Conservation (phyloP, 1,140 invertebrate species). For the Frieseomelitta varia region DNA sequence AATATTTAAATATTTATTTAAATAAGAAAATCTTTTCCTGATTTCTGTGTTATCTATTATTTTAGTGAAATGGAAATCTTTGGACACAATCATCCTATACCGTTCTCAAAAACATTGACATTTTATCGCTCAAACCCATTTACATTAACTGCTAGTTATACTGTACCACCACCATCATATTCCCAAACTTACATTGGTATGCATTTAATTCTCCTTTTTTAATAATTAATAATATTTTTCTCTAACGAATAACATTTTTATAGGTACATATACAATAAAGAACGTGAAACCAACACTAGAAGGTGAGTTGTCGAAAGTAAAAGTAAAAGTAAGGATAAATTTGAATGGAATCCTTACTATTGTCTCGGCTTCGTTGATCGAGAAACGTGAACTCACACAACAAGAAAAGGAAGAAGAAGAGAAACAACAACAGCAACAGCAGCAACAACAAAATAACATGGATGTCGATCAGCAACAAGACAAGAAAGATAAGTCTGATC, state of each 20-base stretch:
- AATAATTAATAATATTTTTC: background rate
- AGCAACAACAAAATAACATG: conserved; percentile 81
- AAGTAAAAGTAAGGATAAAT: conserved; percentile 97
- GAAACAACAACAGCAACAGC: conserved; percentile 80
- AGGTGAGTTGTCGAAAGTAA: conserved; percentile 95
- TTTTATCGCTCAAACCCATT: conserved; percentile 95
- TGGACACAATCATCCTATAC: conserved; percentile 92
- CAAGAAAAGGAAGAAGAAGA: conserved; percentile 83
- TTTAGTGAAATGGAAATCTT: conserved; percentile 91
- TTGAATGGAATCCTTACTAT: conserved; percentile 95
- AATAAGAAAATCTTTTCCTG: background rate
- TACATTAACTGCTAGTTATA: conserved; percentile 91
- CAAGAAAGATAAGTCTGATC: conserved; percentile 77
- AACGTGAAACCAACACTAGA: conserved; percentile 93
- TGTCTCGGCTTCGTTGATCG: conserved; percentile 91
- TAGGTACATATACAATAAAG: conserved; percentile 92
- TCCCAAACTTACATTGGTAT: conserved; percentile 91
- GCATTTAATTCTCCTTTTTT: conserved; percentile 61
- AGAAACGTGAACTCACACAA: conserved; percentile 89
- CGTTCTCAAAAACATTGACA: conserved; percentile 96
- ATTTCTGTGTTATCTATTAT: conserved; percentile 61
- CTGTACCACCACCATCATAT: conserved; percentile 86
- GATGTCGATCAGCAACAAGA: conserved; percentile 79
- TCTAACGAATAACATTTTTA: conserved; percentile 8
- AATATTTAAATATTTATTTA: background rate